Evolutionary conservation across 2,888 invertebrate genomes (phyloP).

Genomic region (Drosophila suboccidentalis): DNA sequence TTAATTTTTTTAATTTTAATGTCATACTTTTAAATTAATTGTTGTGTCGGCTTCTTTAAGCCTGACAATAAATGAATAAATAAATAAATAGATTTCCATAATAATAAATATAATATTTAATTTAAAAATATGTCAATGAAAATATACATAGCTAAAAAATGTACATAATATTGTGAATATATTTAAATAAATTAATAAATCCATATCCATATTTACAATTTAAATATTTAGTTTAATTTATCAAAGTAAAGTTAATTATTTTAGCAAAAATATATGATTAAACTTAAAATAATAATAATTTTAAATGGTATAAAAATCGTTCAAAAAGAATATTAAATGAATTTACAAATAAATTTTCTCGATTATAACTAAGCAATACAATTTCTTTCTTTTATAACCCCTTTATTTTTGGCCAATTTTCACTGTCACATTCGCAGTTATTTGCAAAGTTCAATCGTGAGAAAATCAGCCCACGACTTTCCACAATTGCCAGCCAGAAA

Average conservation of each 20-base stretch:
- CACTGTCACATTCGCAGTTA: conserved; percentile 15
- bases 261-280: no score
- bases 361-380: not conserved
- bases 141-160: no score
- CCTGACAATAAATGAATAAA: no score
- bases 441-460: conserved; percentile 45
- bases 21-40: no score
- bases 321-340: not conserved
- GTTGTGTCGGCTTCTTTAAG: no score
- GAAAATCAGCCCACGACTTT: conserved; percentile 58
- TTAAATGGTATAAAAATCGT: not conserved
- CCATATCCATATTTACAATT: not conserved
- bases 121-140: no score
- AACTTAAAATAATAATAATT: not conserved
- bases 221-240: not conserved
- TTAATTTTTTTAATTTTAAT: no score
- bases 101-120: no score
- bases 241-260: not conserved
- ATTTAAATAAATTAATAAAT: not conserved
- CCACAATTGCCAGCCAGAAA: conserved; percentile 38
- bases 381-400: not conserved
- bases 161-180: no score
- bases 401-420: conserved; percentile 1
- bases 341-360: not conserved
- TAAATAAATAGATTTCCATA: no score